A percentile compares a stretch with the other conserved stretches of the same genome.
Evolutionary conservation across 2,113 vertebrate species (phyloP).

Genomic region (Cervus canadensis): DNA sequence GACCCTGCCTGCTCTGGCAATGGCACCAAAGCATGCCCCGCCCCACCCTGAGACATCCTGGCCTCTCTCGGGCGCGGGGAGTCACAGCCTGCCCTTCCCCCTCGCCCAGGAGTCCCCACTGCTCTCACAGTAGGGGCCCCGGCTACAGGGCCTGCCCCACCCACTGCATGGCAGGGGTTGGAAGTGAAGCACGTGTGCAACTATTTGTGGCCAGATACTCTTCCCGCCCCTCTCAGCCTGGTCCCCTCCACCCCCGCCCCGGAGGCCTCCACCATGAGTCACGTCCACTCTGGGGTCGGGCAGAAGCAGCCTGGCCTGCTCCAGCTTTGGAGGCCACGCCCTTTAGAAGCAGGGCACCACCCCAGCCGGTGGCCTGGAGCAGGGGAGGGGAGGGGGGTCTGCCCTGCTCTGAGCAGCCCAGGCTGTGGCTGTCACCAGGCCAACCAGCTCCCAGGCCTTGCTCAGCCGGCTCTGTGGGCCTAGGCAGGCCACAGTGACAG

Average conservation of each 20-base stretch:
- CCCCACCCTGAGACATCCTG: background rate
- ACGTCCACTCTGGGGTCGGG: background rate
- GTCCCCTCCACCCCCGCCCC: background rate
- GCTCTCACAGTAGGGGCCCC: background rate
- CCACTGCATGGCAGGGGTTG: fast-evolving
- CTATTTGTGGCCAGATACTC: background rate
- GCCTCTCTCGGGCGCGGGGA: fast-evolving
- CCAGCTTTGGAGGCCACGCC: background rate
- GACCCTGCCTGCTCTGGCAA: fast-evolving
- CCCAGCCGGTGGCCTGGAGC: background rate
- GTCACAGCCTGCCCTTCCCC: too few relatives aligned
- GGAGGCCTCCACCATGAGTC: background rate
- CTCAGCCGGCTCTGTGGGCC: background rate
- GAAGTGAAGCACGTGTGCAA: background rate
- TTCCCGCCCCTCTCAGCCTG: too few relatives aligned
- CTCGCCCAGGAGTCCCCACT: background rate
- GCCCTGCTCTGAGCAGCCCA: fast-evolving
- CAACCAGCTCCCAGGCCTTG: background rate
- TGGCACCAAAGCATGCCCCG: background rate
- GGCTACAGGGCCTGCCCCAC: background rate
- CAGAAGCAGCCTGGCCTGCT: background rate
- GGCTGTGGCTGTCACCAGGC: fast-evolving
- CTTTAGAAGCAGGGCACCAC: background rate
- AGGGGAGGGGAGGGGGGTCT: background rate
- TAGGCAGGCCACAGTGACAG: fast-evolving